Conservation (phyloP, 2,113 vertebrate species). For the Columba janthina region DNA sequence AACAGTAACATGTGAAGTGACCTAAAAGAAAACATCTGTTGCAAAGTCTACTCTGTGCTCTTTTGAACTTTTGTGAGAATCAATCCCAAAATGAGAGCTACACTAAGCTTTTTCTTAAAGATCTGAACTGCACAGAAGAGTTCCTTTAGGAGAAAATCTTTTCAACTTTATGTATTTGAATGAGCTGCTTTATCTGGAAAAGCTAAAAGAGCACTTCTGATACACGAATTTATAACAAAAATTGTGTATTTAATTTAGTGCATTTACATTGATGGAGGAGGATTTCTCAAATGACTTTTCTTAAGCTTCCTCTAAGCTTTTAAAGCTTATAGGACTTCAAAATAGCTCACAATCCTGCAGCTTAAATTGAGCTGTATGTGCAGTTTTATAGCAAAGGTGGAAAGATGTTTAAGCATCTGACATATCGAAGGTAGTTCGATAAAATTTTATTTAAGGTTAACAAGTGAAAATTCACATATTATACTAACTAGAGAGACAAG, state of each 20-base stretch:
- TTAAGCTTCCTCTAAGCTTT: not conserved
- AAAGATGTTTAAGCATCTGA: not conserved
- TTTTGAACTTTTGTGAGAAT: constrained; percentile 8
- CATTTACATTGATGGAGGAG: not conserved
- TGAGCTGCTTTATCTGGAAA: constrained; percentile 2
- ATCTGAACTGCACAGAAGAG: not conserved
- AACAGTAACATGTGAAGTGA: not conserved
- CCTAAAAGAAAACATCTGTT: not conserved
- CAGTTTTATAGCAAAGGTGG: not conserved
- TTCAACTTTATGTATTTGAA: not conserved
- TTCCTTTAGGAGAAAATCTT: not conserved
- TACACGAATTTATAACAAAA: not conserved
- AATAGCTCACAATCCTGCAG: not conserved
- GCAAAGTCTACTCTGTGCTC: not conserved
- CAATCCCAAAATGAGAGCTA: not conserved
- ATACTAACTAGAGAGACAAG: not conserved
- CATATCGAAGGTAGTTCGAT: not conserved
- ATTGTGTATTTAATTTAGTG: not conserved
- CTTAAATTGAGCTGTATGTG: not conserved
- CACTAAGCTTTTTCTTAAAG: not conserved
- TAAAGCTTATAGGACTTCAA: not conserved
- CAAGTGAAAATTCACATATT: not conserved
- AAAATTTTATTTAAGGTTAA: not conserved
- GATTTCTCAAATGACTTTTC: not conserved
- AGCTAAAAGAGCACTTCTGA: not conserved